Evolutionary conservation across 1,140 invertebrate species (phyloP).

Genomic region (Coptotermes formosanus): DNA sequence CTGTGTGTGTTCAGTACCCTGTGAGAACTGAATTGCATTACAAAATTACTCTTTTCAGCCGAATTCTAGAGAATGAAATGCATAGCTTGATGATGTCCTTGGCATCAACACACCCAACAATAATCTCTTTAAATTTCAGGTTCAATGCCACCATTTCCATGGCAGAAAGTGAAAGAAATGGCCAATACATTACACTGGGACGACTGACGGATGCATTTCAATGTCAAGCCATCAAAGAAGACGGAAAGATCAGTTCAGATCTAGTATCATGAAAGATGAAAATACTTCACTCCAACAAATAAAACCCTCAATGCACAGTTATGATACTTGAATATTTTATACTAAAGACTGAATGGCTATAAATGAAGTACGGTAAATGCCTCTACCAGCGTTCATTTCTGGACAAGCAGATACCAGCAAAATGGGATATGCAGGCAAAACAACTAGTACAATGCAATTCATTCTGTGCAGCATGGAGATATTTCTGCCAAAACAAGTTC

Average conservation of each 20-base stretch:
- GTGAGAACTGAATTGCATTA: no score
- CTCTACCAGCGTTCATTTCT: not conserved
- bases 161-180: constrained; percentile 67
- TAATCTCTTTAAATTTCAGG: constrained; percentile 37
- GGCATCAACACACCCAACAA: no score
- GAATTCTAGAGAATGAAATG: no score
- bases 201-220: not conserved
- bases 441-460: no score
- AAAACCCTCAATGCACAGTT: not conserved
- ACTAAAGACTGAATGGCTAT: not conserved
- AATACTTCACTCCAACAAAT: not conserved
- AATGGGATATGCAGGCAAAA: not conserved
- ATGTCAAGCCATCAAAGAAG: not conserved
- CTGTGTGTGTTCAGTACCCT: no score
- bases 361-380: not conserved
- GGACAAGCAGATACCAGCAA: not conserved
- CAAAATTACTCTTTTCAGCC: no score
- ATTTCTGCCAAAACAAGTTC: no score
- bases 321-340: not conserved
- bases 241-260: not conserved
- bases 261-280: not conserved
- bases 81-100: no score
- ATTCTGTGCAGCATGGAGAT: no score
- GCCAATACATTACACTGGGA: constrained; percentile 46
- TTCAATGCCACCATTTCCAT: constrained; percentile 61